Evolutionary conservation across 2,113 vertebrate species (phyloP), one percentile per base, ranked within the genome.

Genomic region (Lampris incognitus): DNA sequence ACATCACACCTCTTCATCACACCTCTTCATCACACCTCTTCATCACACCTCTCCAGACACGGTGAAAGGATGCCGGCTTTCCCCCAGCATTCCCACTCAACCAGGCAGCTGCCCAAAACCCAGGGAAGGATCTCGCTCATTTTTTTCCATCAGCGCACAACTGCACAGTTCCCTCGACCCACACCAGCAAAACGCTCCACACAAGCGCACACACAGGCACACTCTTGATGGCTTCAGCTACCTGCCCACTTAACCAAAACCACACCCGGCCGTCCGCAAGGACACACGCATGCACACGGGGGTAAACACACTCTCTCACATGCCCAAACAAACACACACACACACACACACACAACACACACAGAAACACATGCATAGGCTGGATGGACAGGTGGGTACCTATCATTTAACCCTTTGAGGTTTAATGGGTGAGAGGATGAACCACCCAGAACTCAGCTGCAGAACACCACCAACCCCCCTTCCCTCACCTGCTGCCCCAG

Each of bases 1-100:
- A 10, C 72, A 80, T 72, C 63, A 48, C 55, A 75, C 52, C 50
- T 63, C 40, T 48, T 58, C 49, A n/a, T n/a, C n/a, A n/a, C n/a
- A n/a, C n/a, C n/a, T n/a, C n/a, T n/a, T n/a, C 72, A 80, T 72
- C 63, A 48, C 55, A 75, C 52, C 50, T 63, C 40, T 48, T 58
- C 72, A 80, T 72, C 63, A 48, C 55, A 75, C 52, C 50, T 63
- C 40, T 48, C 49, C 67, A 83, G 76, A 68, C 69, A 61, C 5
- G 6, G 66, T 72, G 55, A 72, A 66, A 63, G 59, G 52, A 54
- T 63, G 24, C 24, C 24, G 24, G 24, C 24, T 24, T 24, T 24
- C 0, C 24, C 0, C 24, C 24, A 24, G 24, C 24, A 24, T 24
- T 24, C 24, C 24, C 24, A 24, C 24, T 24, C 24, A 24, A 24